Evolutionary conservation across 2,888 invertebrate genomes (phyloP).

Genomic region (Stenoptilia bipunctidactyla): DNA sequence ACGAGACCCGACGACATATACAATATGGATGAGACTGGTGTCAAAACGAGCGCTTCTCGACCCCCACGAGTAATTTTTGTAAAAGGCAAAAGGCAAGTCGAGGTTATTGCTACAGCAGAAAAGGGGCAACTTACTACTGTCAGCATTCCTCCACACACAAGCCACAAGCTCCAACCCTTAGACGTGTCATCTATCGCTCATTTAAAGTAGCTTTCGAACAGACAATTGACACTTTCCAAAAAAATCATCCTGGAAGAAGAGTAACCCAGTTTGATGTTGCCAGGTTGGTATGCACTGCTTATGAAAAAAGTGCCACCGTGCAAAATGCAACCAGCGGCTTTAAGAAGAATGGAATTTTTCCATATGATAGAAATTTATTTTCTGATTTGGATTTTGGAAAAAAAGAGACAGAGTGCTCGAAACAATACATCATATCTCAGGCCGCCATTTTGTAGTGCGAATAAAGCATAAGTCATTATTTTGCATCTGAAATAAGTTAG

Average conservation of each 20-base stretch:
- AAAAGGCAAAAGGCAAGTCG: conserved; percentile 6
- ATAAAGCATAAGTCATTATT: too few species aligned
- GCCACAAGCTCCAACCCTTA: conserved; percentile 3
- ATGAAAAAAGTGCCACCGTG: background rate
- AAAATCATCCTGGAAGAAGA: conserved; percentile 1
- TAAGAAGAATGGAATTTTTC: background rate
- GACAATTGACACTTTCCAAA: background rate
- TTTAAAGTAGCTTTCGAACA: conserved; percentile 2
- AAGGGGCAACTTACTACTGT: conserved; percentile 2
- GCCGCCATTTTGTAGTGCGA: too few species aligned
- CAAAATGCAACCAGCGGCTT: background rate
- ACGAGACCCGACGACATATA: background rate
- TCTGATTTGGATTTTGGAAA: too few species aligned
- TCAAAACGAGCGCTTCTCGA: too few species aligned
- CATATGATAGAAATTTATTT: conserved; percentile 10
- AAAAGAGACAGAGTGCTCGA: too few species aligned
- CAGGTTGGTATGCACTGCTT: background rate
- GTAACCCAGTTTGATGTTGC: conserved; percentile 1
- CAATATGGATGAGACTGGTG: too few species aligned
- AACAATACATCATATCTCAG: too few species aligned
- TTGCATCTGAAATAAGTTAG: too few species aligned
- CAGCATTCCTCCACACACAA: conserved; percentile 3
- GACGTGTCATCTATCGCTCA: conserved; percentile 2
- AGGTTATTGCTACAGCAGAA: conserved; percentile 1
- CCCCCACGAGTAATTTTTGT: background rate